Evolutionary conservation across 1,140 invertebrate species (phyloP), one percentile per base, ranked within the genome.

Genomic region (Polyergus mexicanus): DNA sequence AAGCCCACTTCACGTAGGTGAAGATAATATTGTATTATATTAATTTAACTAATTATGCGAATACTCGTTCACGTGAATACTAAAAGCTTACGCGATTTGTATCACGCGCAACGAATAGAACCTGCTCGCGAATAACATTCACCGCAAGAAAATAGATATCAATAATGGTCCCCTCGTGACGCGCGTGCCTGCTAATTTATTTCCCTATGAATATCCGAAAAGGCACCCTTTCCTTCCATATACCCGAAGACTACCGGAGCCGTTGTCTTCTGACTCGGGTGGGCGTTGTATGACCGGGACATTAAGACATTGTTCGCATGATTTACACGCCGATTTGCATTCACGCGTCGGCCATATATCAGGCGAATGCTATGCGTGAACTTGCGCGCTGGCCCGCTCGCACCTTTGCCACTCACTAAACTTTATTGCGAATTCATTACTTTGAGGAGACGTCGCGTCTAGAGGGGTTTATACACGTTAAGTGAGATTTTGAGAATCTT

Each of bases 261-360:
- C 87, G 92, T 92, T 91, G 89, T 93, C 93, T 94, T 93, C 88
- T 84, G 90, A 91, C 91, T 90, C 91, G 87, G 90, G 91, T 92
- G 92, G 93, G 92, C 92, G 93, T 93, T 91, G 93, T 94, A 94
- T 95, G 95, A 95, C 95, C 94, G 93, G 94, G 94, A 94, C 95
- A 94, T 95, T 95, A 95, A 95, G 95, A 95, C 95, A 95, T 95
- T 95, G 95, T 95, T 95, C 94, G 88, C 88, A 94, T 95, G 95
- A 95, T 95, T 95, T 95, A 95, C 94, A 94, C 90, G 89, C 92
- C 92, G 94, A 94, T 95, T 94, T 95, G 94, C 93, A 94, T 95
- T 95, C 94, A 95, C 93, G 93, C 92, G 92, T 93, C 92, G 92
- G 90, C 94, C 94, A 92, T 95, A 95, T 95, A 95, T 95, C 94